These are phyloP conservation scores for Xylocopa sonorina DNA, from an alignment of 1,140 invertebrate species.

Conservation along the genomic window DNA sequence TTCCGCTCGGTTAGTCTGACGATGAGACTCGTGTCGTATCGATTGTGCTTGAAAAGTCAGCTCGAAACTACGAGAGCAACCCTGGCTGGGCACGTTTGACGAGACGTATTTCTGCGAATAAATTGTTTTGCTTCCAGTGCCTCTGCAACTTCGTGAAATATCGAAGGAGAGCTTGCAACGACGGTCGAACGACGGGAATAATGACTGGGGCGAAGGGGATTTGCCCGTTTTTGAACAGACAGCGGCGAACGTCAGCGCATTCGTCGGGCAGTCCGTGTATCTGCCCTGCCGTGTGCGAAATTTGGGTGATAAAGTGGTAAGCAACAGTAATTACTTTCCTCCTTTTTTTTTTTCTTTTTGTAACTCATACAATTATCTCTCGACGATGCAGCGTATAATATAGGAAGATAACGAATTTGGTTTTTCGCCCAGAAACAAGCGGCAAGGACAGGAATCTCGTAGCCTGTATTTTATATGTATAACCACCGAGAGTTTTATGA, in stretches of 20 bases:
- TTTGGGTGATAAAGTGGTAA: constrained; percentile 85
- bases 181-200: constrained; percentile 61
- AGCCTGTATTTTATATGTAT: constrained; percentile 8
- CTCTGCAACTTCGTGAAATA: constrained; percentile 64
- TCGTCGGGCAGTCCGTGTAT: constrained; percentile 84
- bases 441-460: neutral
- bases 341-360: constrained; percentile 13
- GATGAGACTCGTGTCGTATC: neutral
- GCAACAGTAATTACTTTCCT: constrained; percentile 72
- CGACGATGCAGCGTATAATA: neutral
- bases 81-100: neutral
- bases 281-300: constrained; percentile 85
- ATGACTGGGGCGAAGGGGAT: constrained; percentile 62
- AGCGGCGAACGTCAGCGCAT: constrained; percentile 81
- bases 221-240: constrained; percentile 78
- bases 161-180: constrained; percentile 62
- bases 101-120: constrained; percentile 1
- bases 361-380: neutral
- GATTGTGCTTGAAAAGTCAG: neutral
- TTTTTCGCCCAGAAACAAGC: neutral
- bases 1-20: neutral
- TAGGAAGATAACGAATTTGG: neutral
- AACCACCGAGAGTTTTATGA: constrained; percentile 10
- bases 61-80: neutral
- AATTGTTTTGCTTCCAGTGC: constrained; percentile 66